Evolutionary conservation across 2,113 vertebrate species (phyloP).

Genomic region (Chionodraco myersi): DNA sequence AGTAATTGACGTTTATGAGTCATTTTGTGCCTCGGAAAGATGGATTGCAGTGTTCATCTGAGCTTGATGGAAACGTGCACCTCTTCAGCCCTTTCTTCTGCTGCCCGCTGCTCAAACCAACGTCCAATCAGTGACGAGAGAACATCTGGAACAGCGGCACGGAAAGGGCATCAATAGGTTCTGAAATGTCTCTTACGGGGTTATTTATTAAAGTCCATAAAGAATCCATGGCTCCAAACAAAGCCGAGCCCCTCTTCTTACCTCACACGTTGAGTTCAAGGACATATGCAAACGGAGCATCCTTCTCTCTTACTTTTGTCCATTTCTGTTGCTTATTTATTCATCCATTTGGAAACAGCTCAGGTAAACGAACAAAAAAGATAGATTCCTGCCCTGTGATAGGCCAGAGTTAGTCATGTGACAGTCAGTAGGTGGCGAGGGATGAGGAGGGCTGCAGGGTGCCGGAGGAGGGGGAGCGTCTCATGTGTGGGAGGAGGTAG

Average conservation of each 20-base stretch:
- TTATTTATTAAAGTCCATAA: conserved; percentile 17
- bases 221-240: background rate
- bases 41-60: background rate
- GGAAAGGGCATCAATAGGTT: conserved; percentile 25
- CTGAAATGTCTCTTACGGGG: conserved; percentile 41
- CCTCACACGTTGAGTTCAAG: conserved; percentile 41
- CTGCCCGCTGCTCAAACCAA: background rate
- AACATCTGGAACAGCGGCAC: conserved; percentile 12
- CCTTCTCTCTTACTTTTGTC: background rate
- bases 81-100: background rate
- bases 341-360: conserved; percentile 42
- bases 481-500: conserved; percentile 99
- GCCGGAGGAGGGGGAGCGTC: conserved; percentile 98
- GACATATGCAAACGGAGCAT: background rate
- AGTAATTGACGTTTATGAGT: conserved; percentile 5
- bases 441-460: conserved; percentile 93
- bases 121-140: background rate
- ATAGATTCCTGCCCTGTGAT: conserved; percentile 22
- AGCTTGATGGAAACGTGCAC: background rate
- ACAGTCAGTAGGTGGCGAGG: conserved; percentile 91
- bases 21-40: conserved; percentile 23
- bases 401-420: conserved; percentile 44
- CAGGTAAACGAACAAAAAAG: conserved; percentile 11
- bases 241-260: background rate
- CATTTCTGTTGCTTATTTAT: conserved; percentile 30